A percentile compares a stretch with the other conserved stretches of the same genome.
Evolutionary conservation across 2,888 invertebrate genomes (phyloP).

Genomic region (Dryobota labecula): DNA sequence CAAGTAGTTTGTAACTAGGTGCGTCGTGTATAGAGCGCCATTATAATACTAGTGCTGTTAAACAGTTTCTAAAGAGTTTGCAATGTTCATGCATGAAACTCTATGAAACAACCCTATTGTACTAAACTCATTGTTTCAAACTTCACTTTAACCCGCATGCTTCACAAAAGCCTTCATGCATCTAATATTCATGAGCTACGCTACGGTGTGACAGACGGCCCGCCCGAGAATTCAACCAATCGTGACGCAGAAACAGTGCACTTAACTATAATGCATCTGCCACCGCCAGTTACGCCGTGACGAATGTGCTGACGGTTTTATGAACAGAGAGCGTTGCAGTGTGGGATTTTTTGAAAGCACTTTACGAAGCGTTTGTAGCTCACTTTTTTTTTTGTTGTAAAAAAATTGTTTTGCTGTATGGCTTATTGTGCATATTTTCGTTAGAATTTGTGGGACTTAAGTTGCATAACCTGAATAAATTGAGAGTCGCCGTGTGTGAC

Average conservation of each 20-base stretch:
- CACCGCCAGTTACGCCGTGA: conserved; percentile 17
- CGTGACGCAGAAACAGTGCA: conserved; percentile 29
- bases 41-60: not conserved
- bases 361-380: not conserved
- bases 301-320: conserved; percentile 11
- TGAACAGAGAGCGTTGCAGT: not conserved
- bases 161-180: conserved; percentile 19
- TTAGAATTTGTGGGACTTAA: not conserved
- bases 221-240: conserved; percentile 41
- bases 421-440: not conserved
- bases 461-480: no score
- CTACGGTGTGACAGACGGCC: conserved; percentile 34
- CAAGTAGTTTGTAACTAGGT: not conserved
- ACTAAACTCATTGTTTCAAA: conserved; percentile 17
- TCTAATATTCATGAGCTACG: conserved; percentile 22
- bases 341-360: conserved; percentile 11
- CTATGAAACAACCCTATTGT: not conserved
- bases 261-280: conserved; percentile 36
- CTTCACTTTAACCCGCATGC: not conserved
- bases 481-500: not conserved
- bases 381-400: not conserved
- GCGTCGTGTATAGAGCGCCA: not conserved
- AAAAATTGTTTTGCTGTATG: not conserved
- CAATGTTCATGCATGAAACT: not conserved
- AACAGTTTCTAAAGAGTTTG: not conserved